A percentile compares a stretch with the other conserved stretches of the same genome.
phyloP scores from a whole-genome alignment of 1,140 invertebrate species.

The Formica exsecta region DNA sequence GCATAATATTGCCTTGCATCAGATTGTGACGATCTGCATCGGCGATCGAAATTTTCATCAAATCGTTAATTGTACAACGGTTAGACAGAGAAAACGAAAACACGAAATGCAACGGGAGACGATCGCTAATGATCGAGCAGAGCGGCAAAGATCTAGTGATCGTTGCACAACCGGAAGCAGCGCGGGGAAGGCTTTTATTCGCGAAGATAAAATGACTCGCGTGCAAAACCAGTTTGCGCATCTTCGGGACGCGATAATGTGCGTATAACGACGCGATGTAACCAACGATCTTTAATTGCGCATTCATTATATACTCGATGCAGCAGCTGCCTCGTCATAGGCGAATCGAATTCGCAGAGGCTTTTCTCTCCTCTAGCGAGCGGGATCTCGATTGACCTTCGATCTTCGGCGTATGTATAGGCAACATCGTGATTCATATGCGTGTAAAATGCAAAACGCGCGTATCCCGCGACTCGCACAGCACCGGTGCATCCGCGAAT shows the following conservation, averaged over 20 bases:
- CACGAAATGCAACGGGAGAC: neutral
- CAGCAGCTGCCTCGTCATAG: slow-evolving; percentile 75
- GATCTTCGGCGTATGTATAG: slow-evolving; percentile 37
- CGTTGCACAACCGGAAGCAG: slow-evolving; percentile 34
- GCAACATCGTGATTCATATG: slow-evolving; percentile 48
- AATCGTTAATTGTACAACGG: slow-evolving; percentile 15
- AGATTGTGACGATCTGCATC: neutral
- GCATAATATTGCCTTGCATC: neutral
- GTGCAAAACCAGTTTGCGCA: slow-evolving; percentile 76
- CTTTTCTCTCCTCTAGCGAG: slow-evolving; percentile 12
- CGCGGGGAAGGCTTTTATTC: slow-evolving; percentile 18
- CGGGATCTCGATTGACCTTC: slow-evolving; percentile 63
- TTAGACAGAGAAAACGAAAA: slow-evolving; percentile 36
- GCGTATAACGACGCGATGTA: slow-evolving; percentile 65
- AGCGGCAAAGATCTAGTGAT: slow-evolving; percentile 6
- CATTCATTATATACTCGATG: slow-evolving; percentile 79
- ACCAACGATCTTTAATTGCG: slow-evolving; percentile 81
- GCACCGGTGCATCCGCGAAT: slow-evolving; percentile 13
- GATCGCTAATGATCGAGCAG: slow-evolving; percentile 29
- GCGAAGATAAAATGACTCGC: slow-evolving; percentile 31
- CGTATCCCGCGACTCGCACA: slow-evolving; percentile 16
- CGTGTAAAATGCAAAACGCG: slow-evolving; percentile 35
- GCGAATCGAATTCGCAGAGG: slow-evolving; percentile 27
- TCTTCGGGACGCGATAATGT: slow-evolving; percentile 78
- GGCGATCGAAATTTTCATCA: slow-evolving; percentile 26